phyloP scores from a whole-genome alignment of 2,797 vertebrate genomes.

The Gastrophryne carolinensis region DNA sequence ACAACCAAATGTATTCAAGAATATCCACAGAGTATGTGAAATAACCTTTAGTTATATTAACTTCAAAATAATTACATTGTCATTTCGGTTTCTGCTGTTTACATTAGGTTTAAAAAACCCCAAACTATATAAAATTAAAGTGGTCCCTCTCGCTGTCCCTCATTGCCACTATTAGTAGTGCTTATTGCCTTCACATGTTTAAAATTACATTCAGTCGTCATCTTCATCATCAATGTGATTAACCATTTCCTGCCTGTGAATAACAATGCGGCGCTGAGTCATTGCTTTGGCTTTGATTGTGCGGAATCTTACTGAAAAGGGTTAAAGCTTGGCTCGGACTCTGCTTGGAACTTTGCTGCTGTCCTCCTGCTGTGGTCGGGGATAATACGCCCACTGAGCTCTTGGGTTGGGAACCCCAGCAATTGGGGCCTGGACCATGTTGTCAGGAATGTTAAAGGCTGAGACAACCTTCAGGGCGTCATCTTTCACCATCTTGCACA shows the following conservation, averaged over 20 bases:
- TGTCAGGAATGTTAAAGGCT: constrained; percentile 64
- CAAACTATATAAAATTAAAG: constrained; percentile 16
- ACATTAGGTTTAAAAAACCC: constrained; percentile 6
- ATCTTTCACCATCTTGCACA: constrained; percentile 62
- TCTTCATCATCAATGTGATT: constrained; percentile 17
- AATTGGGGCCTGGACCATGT: constrained; percentile 61
- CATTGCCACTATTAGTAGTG: neutral
- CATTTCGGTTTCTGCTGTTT: neutral
- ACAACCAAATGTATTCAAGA: too few species aligned
- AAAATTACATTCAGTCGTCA: constrained; percentile 14
- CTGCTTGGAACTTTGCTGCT: neutral
- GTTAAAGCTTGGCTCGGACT: constrained; percentile 57
- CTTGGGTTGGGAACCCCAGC: constrained; percentile 58
- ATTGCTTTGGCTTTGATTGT: neutral
- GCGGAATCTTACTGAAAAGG: too few species aligned
- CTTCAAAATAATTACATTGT: neutral
- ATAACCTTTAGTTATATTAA: too few species aligned
- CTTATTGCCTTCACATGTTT: constrained; percentile 4
- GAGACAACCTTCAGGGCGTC: constrained; percentile 63
- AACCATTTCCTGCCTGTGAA: neutral
- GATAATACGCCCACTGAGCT: constrained; percentile 63
- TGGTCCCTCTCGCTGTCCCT: neutral
- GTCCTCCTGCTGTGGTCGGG: constrained; percentile 20
- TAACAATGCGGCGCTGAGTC: neutral
- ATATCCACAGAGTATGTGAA: too few species aligned